A percentile compares a stretch with the other conserved stretches of the same genome.
Conservation (phyloP, 2,888 invertebrate genomes). For the Agrotis clavis region DNA sequence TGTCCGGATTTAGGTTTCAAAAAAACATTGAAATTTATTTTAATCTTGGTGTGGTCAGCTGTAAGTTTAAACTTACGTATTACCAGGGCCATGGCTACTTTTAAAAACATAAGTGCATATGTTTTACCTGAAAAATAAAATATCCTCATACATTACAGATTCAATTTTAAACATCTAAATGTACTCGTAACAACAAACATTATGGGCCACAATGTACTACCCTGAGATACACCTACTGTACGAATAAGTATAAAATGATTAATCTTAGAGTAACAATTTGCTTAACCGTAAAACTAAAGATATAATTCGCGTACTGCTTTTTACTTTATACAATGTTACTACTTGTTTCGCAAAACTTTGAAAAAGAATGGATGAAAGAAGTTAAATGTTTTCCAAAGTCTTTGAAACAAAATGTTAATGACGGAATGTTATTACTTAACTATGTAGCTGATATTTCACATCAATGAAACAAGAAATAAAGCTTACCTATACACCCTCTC, state of each 20-base stretch:
- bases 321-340: neutral
- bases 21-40: neutral
- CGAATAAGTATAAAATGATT: no score
- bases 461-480: neutral
- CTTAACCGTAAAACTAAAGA: neutral
- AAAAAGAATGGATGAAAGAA: neutral
- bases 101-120: neutral
- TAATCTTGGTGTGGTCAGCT: neutral
- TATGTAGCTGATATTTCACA: neutral
- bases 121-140: neutral
- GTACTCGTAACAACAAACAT: neutral
- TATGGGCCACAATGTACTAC: neutral
- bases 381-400: neutral
- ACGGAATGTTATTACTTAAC: neutral
- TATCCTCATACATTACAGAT: no score
- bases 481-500: constrained; percentile 2
- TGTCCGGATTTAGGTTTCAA: neutral
- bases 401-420: neutral
- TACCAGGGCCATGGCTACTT: neutral
- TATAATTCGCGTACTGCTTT: neutral
- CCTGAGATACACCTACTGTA: neutral
- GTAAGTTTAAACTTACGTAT: constrained; percentile 3
- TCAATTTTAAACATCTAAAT: neutral
- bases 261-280: neutral
- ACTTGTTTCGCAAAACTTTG: neutral